phyloP scores from a whole-genome alignment of 2,113 vertebrate genomes.

The Oplegnathus fasciatus region DNA sequence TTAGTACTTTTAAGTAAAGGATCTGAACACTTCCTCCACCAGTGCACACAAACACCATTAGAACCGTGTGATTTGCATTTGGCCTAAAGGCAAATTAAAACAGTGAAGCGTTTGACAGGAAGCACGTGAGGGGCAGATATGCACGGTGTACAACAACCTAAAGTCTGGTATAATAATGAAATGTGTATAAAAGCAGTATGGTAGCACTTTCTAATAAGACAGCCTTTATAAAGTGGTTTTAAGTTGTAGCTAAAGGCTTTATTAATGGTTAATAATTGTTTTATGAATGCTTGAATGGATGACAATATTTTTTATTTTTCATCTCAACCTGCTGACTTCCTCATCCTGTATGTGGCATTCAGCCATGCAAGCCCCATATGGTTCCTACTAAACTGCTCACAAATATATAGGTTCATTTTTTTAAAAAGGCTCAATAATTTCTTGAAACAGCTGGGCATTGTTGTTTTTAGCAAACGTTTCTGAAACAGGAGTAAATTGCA shows the following conservation, averaged over 20 bases:
- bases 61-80: slow-evolving; percentile 21
- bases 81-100: background rate
- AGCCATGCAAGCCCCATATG: background rate
- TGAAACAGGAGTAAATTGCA: background rate
- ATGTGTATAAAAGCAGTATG: background rate
- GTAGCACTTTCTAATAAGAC: too few species aligned
- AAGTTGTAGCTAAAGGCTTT: too few species aligned
- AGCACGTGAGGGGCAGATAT: background rate
- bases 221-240: too few species aligned
- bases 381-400: background rate
- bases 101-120: background rate
- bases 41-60: background rate
- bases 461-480: background rate
- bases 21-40: too few species aligned
- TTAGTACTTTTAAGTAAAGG: too few species aligned
- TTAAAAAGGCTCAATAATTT: background rate
- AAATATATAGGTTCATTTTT: background rate
- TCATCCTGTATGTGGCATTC: background rate
- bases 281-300: too few species aligned
- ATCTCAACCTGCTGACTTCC: background rate
- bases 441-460: background rate
- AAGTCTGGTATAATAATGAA: background rate
- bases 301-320: background rate
- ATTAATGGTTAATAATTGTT: too few species aligned
- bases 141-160: background rate